Base-by-base conservation (phyloP, 2,797 vertebrate species). In the Microcaecilia unicolor region DNA sequence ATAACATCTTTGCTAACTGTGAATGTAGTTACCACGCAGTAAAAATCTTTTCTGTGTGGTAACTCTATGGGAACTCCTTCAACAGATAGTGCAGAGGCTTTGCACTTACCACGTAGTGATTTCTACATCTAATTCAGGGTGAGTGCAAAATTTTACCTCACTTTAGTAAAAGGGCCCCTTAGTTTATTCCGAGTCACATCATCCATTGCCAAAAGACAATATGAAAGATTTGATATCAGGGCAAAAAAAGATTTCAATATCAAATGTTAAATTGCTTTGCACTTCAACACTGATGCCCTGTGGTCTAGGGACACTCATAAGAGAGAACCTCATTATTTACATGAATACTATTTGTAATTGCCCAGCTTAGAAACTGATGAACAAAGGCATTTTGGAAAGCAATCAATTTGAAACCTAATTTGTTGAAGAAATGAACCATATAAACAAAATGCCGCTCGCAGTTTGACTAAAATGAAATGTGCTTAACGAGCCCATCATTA, bases 331-430 rank as follows among this genome's bases (percentile, higher is more conserved):
- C 66, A 72, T 81, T 83, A 81, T 83, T 83, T 83, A 70, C 60
- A 34, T 55, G 43, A 50, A 66, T 62, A 64, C 67, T 61, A 57
- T 71, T 74, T 66, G 48, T 72, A 77, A 80, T 78, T 76, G 64
- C 67, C 37, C 73, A 43, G 37, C 58, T 67, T 63, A 59, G 45
- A 67, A 76, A 74, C 51, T 75, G 76, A 81, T 81, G 77, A 81
- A 78, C 66, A 71, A 80, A 81, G 72, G 64, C 57, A 71, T 80
- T 81, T 64, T 56, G 49, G 66, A 81, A 72, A 74, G 77, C 72
- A 76, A 76, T 82, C 76, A 75, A 73, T 80, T 76, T 73, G 61
- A 79, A 78, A 81, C 78, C 74, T 80, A 83, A 83, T 83, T 82
- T 81, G 79, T 83, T 67, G 74, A 76, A 36, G 71, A 77, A 83